phyloP scores from a whole-genome alignment of 1,140 invertebrate species.

The Heliothis subflexa region DNA sequence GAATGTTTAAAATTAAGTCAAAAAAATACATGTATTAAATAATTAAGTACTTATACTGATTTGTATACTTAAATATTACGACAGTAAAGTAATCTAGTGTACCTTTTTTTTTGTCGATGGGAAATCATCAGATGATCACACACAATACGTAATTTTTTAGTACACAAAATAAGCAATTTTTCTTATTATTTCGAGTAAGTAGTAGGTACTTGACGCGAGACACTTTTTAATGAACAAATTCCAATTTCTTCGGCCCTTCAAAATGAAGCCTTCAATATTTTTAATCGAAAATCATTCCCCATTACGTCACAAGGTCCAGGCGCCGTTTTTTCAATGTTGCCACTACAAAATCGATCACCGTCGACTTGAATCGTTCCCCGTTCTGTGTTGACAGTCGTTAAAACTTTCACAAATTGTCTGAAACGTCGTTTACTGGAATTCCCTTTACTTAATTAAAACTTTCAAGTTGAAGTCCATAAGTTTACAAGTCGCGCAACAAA shows the following conservation, averaged over 20 bases:
- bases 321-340: constrained; percentile 39
- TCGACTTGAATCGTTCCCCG: constrained; percentile 46
- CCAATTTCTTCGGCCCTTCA: neutral
- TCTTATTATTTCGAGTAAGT: too few relatives aligned
- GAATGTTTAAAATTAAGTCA: too few relatives aligned
- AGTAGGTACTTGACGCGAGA: too few relatives aligned
- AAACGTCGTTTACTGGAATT: constrained; percentile 64
- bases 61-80: neutral
- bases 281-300: constrained; percentile 35
- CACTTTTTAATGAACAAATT: too few relatives aligned
- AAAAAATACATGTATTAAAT: too few relatives aligned
- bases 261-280: constrained; percentile 20
- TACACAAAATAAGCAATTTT: too few relatives aligned
- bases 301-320: constrained; percentile 21
- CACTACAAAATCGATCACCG: constrained; percentile 52
- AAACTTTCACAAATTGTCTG: constrained; percentile 66
- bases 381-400: constrained; percentile 64
- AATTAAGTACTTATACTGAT: too few relatives aligned
- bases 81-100: neutral
- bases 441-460: constrained; percentile 75
- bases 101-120: too few relatives aligned
- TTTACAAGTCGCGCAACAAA: constrained; percentile 48
- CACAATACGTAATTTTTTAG: too few relatives aligned
- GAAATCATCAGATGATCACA: too few relatives aligned
- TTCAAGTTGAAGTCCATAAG: constrained; percentile 49